Evolutionary conservation across 2,888 invertebrate genomes (phyloP), one percentile per base, ranked within the genome.

Genomic region (Arrhopalites spinosus): DNA sequence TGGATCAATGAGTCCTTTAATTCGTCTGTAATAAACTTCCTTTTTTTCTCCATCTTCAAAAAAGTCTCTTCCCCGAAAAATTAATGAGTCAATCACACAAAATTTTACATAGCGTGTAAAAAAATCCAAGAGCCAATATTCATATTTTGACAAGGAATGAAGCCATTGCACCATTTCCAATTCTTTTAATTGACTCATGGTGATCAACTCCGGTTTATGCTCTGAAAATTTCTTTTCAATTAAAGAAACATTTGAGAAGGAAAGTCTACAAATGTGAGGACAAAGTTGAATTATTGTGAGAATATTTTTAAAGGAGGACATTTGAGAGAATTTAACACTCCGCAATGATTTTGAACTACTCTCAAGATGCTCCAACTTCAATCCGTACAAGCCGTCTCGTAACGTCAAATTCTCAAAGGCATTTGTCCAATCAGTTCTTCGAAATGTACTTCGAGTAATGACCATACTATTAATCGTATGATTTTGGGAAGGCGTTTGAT

Each of bases 41-140:
- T 17, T 45, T 1, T 67, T 67, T 8, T 45, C 25, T 23, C 27
- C 67, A 20, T 45, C 7, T 20, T 43, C 8, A 25, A 47, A 20
- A 17, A 23, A 43, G 8, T 67, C 67, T 25, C 50, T 56, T 17
- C 61, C 53, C 27, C 43, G 73, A 29, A 73, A 73, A 1, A 29
- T 61, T 13, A 73, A 73, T 15, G 45, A 45, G 17, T 61, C 45
- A 2, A 73, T 11, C 2, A n/a, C 36, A 1, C 43, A 25, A 27
- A 36, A 64, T 2, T 17, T 64, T 43, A 61, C 36, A 25, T 20
- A 20, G 23, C 27, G 23, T 2, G 36, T 63, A 29, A 73, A 36
- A 23, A 73, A 73, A 45, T 73, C 64, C 5, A 73, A 50, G 25
- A 73, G 36, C 73, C 73, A 73, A 50, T 64, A 73, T 43, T 73